These are phyloP conservation scores for Aphis craccivora DNA, from an alignment of 1,140 invertebrate genomes.

Conservation along the genomic window DNA sequence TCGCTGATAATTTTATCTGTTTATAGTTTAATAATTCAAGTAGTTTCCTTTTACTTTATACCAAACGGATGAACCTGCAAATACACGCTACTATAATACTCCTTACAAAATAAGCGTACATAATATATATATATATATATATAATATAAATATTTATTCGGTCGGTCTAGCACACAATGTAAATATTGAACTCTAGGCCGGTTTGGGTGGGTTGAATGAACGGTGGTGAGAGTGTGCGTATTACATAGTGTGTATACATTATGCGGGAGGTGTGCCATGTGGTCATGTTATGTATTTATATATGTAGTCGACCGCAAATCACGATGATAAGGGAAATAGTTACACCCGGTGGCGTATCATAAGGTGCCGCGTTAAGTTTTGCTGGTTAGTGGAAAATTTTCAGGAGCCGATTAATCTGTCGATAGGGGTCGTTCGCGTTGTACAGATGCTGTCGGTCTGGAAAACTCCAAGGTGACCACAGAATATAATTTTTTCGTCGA, in stretches of 20 bases:
- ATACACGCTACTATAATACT: not conserved
- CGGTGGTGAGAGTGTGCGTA: not conserved
- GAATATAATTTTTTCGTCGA: not conserved
- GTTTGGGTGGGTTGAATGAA: not conserved
- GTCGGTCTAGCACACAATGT: not conserved
- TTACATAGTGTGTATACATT: not conserved
- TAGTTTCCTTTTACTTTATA: conserved; percentile 22
- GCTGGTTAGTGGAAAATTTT: not conserved
- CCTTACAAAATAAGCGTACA: not conserved
- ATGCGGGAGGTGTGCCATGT: conserved; percentile 15
- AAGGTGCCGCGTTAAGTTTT: not conserved
- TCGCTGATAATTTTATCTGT: not conserved
- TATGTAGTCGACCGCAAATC: not conserved
- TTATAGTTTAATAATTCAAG: conserved; percentile 37
- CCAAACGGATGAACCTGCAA: not conserved
- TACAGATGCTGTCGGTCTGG: not conserved
- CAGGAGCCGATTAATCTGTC: not conserved
- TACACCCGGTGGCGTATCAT: not conserved
- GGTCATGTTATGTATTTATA: conserved; percentile 23
- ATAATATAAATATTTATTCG: no score
- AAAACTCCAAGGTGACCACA: not conserved
- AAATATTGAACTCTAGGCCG: not conserved
- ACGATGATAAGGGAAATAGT: conserved; percentile 7
- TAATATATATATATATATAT: not conserved
- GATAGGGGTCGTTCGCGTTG: not conserved